These are phyloP conservation scores for Galaxias olidus DNA, from an alignment of 2,797 vertebrate species.

Conservation along the genomic window DNA sequence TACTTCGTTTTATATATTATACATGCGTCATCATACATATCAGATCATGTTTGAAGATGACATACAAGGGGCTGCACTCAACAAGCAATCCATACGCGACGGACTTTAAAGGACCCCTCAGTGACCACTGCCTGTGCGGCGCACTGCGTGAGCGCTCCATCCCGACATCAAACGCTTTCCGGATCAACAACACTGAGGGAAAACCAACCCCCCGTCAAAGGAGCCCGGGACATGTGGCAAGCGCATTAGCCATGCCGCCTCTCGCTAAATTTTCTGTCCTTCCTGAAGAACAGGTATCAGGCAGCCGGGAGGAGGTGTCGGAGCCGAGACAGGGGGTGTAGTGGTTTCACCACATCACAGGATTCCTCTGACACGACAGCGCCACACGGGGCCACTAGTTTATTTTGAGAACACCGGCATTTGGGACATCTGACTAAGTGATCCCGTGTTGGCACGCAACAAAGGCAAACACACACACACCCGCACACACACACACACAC, in stretches of 20 bases:
- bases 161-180: too few relatives aligned
- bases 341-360: conserved; percentile 55
- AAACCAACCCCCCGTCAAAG: too few relatives aligned
- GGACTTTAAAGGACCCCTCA: too few relatives aligned
- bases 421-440: conserved; percentile 40
- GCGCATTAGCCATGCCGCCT: conserved; percentile 56
- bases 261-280: not conserved
- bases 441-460: conserved; percentile 37
- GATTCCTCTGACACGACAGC: conserved; percentile 50
- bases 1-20: too few relatives aligned
- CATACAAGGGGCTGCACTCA: too few relatives aligned
- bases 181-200: too few relatives aligned
- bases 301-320: conserved; percentile 26
- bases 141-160: too few relatives aligned
- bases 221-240: conserved; percentile 61
- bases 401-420: conserved; percentile 17
- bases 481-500: conserved; percentile 15
- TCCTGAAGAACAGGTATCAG: conserved; percentile 31
- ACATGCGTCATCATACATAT: too few relatives aligned
- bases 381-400: conserved; percentile 5
- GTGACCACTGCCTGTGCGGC: too few relatives aligned
- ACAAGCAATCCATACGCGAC: too few relatives aligned
- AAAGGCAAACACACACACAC: conserved; percentile 18
- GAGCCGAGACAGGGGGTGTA: conserved; percentile 46
- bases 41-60: too few relatives aligned